Evolutionary conservation across 2,113 vertebrate genomes (phyloP), one percentile per base, ranked within the genome.

Genomic region (Lampris incognitus): DNA sequence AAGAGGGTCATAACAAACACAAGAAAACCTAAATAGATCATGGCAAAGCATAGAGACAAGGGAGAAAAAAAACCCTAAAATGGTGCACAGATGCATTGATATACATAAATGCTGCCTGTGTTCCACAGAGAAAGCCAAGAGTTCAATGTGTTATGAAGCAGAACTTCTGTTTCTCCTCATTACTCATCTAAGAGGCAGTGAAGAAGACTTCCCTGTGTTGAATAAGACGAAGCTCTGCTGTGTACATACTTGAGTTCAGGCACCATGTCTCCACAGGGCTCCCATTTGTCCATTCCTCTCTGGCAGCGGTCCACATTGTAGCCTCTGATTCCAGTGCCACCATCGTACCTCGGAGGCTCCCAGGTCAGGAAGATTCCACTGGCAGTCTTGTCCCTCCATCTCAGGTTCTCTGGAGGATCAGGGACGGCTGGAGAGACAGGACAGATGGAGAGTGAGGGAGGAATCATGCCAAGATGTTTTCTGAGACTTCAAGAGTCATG

Each of bases 341-440:
- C 98, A 55, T 99, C 98, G 36, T 96, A 94, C 82, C 95, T 98
- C 0, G 98, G 98, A 11, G 97, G 97, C 7, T 99, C 98, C 98
- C 98, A 99, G 11, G 95, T 95, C 46, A 99, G 91, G 93, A 99
- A 99, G 89, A 99, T 98, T 84, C 95, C 95, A 48, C 94, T 97
- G 65, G 96, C 95, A 10, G 97, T 96, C 88, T 97, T 96, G 89
- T 99, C 96, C 91, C 98, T 96, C 98, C 98, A 99, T 87, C 95
- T 97, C 81, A 99, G 91, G 69, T 99, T 98, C 92, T 99, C 98
- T 67, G 98, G 98, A 85, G 98, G 97, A 81, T 99, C 98, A 1
- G 98, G 97, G 24, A 98, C 95, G 54, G 97, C 98, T 99, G 81
- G 4, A 73, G 48, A 39, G 37, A 6, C 4, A 57, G 9, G 46